Conservation (phyloP, 1,140 invertebrate species). For the Drosophila sp. region DNA sequence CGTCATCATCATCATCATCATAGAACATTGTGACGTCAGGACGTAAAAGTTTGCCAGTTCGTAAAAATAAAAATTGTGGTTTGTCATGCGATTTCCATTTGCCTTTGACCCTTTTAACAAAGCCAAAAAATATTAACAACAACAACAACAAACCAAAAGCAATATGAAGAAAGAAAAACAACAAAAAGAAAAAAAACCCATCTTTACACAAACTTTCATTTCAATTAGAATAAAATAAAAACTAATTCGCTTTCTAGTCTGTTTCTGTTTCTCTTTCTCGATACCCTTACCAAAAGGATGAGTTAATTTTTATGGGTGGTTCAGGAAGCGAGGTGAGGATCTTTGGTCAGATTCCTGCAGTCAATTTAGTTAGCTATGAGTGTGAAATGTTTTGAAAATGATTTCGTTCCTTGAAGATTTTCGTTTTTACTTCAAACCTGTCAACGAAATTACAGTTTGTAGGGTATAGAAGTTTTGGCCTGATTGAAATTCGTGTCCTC, state of each 20-base stretch:
- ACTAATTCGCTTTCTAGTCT: constrained; percentile 1
- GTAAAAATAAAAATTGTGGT: constrained; percentile 68
- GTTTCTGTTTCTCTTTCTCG: background rate
- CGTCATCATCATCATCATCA: background rate
- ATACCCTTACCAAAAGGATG: background rate
- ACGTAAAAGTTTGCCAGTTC: constrained; percentile 68
- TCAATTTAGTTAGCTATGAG: too few relatives aligned
- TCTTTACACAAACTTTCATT: constrained; percentile 8
- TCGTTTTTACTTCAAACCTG: too few relatives aligned
- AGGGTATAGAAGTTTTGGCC: background rate
- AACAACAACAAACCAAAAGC: constrained; percentile 9
- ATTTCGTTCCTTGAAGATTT: too few relatives aligned
- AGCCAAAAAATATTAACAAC: background rate
- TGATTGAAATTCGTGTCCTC: background rate
- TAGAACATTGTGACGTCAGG: constrained; percentile 60
- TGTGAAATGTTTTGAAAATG: too few relatives aligned
- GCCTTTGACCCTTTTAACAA: constrained; percentile 1
- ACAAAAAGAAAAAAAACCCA: background rate
- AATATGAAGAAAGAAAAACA: background rate
- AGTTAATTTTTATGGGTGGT: too few relatives aligned
- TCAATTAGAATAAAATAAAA: constrained; percentile 9
- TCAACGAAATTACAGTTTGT: too few relatives aligned
- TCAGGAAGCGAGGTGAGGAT: too few relatives aligned
- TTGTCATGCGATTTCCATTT: constrained; percentile 72
- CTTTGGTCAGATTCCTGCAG: too few relatives aligned